Evolutionary conservation across 2,888 invertebrate species (phyloP), one percentile per base, ranked within the genome.

Genomic region (Anaspis maculata): DNA sequence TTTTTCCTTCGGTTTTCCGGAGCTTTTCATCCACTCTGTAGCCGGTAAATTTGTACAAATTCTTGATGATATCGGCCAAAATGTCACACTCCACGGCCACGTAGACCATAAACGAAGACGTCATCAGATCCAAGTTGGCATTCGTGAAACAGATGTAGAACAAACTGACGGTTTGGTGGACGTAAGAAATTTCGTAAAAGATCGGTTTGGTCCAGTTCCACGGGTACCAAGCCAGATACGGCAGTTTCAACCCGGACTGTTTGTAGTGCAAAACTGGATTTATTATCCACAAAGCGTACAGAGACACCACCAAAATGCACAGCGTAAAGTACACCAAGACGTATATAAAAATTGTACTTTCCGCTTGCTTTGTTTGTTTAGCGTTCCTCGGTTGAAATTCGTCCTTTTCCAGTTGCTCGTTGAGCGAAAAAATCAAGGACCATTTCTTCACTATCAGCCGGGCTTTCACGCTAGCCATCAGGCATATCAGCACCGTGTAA

Each of bases 181-280:
- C 27, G 16, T 28, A 37, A 11, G 19, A 13, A 1, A 32, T 12
- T 16, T 32, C 28, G 15, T 32, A 37, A 7, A 31, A 5, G 5
- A 27, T 13, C 6, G 24, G 26, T 7, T 16, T 22, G 7, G 27
- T 15, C n/a, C 13, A 13, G 11, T 32, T 24, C 13, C 27, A 37
- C 7, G 37, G 37, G 11, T 37, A 37, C 32, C 24, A 37, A 15
- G 15, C 16, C 2, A n/a, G 10, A 13, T 31, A 13, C 2, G 37
- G 37, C n/a, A 34, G 23, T 19, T 19, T 19, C 19, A 5, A 19
- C 19, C 19, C 19, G 19, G 5, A 19, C n/a, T n/a, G n/a, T 6
- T 19, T 19, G 6, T 9, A 5, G 19, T 19, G 6, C 5, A 19
- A 6, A 19, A 19, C 9, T 5, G 19, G 19, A 9, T 5, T 19